These are phyloP conservation scores for Osmerus eperlanus DNA, from an alignment of 2,113 vertebrate species.

Conservation along the genomic window DNA sequence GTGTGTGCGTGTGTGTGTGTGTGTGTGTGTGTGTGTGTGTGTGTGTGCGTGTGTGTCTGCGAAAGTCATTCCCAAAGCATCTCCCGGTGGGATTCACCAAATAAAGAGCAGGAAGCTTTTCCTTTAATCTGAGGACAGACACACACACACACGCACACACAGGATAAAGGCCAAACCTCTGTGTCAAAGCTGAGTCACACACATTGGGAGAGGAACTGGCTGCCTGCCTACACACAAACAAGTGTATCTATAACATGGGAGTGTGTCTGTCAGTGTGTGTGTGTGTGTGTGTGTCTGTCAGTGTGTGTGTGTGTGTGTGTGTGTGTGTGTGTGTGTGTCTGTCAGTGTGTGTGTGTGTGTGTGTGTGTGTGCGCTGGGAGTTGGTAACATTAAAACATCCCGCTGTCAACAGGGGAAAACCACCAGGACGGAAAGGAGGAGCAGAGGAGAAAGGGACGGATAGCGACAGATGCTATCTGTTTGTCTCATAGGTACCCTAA, in stretches of 20 bases:
- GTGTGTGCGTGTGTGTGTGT: conserved; percentile 12
- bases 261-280: neutral
- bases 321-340: neutral
- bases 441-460: conserved; percentile 36
- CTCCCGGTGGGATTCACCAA: conserved; percentile 62
- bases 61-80: conserved; percentile 64
- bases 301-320: neutral
- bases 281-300: neutral
- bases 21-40: conserved; percentile 26
- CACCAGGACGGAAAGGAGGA: neutral
- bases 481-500: conserved; percentile 76
- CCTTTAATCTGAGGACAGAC: conserved; percentile 74
- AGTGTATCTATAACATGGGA: too few species aligned
- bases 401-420: neutral
- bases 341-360: neutral
- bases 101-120: conserved; percentile 80
- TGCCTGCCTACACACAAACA: too few species aligned
- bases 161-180: neutral
- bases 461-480: conserved; percentile 76
- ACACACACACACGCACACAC: conserved; percentile 39
- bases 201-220: neutral
- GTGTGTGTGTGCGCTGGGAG: neutral
- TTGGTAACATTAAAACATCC: neutral
- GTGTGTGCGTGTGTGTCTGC: conserved; percentile 22
- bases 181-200: neutral